A percentile compares a stretch with the other conserved stretches of the same genome.
phyloP scores from a whole-genome alignment of 2,797 vertebrate species.

The Scolopax bukidnonensis region DNA sequence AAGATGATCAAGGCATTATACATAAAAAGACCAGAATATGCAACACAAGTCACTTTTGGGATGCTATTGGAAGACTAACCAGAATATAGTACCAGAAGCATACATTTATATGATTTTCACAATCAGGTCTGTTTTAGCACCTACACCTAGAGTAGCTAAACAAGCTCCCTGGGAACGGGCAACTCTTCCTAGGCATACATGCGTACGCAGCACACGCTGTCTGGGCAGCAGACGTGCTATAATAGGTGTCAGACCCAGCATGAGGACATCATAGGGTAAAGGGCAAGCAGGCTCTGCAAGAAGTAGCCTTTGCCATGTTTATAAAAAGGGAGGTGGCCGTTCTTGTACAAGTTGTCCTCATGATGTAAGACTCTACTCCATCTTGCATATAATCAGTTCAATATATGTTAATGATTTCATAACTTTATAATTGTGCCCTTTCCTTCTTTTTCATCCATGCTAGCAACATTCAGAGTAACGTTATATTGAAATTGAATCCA shows the following conservation, averaged over 20 bases:
- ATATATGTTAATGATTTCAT: neutral
- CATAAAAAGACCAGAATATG: neutral
- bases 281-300: neutral
- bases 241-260: neutral
- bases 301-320: neutral
- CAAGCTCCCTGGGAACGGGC: neutral
- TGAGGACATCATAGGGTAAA: neutral
- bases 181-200: neutral
- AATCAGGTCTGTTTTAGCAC: neutral
- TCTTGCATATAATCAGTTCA: neutral
- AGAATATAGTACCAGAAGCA: neutral
- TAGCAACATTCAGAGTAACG: neutral
- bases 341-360: neutral
- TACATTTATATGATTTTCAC: neutral
- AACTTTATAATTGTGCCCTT: neutral
- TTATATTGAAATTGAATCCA: neutral
- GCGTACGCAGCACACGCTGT: rapidly evolving
- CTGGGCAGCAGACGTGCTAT: neutral
- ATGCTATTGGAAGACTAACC: neutral
- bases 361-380: neutral
- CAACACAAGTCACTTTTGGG: neutral
- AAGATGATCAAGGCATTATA: neutral
- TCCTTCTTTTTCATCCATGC: neutral
- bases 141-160: neutral
- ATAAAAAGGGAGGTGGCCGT: neutral